Evolutionary conservation across 2,888 invertebrate genomes (phyloP).

Genomic region (Drosophila ustulata): DNA sequence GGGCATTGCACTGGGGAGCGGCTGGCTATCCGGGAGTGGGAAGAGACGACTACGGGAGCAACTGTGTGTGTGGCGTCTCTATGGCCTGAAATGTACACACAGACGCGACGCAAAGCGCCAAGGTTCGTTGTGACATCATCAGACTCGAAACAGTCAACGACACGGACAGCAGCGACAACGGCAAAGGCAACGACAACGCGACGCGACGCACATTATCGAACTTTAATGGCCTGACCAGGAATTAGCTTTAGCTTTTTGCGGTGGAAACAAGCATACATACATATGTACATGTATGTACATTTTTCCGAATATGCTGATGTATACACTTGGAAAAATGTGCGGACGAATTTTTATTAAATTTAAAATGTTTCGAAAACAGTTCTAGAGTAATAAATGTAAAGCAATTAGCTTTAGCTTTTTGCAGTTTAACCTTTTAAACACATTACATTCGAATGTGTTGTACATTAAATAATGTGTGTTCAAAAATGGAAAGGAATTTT

Average conservation of each 20-base stretch:
- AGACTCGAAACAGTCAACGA: constrained; percentile 70
- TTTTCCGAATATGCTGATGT: constrained; percentile 1
- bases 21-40: constrained; percentile 2
- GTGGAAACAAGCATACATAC: constrained; percentile 15
- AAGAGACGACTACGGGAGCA: constrained; percentile 7
- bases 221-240: constrained; percentile 78
- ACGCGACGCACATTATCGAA: constrained; percentile 74
- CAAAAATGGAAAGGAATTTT: too few species aligned
- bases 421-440: too few species aligned
- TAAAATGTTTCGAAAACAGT: neutral
- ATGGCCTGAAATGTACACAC: constrained; percentile 40
- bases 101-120: constrained; percentile 50
- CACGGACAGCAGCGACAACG: constrained; percentile 58
- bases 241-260: constrained; percentile 70
- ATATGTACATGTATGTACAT: neutral
- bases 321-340: constrained; percentile 4
- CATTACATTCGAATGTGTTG: too few species aligned
- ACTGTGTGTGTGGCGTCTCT: constrained; percentile 26
- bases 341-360: neutral
- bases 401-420: too few species aligned
- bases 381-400: too few species aligned
- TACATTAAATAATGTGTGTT: too few species aligned
- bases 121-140: constrained; percentile 78
- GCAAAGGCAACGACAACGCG: constrained; percentile 33
- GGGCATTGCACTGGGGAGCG: constrained; percentile 20